Evolutionary conservation across 2,888 invertebrate species (phyloP).

Genomic region (Drosophila birchii): DNA sequence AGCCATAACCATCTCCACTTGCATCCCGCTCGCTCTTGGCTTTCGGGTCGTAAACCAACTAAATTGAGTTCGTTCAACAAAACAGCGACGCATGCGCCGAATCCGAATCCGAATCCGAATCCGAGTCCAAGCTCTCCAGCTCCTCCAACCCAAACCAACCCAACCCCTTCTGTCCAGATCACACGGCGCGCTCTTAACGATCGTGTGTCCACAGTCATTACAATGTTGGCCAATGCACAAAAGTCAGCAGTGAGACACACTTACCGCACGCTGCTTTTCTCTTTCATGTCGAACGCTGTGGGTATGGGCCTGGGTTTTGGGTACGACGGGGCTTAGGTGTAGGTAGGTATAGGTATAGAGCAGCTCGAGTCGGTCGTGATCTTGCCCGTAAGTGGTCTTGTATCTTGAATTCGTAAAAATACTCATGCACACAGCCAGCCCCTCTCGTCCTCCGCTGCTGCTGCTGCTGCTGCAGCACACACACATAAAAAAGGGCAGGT

Average conservation of each 20-base stretch:
- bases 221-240: conserved; percentile 81
- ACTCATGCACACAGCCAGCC: conserved; percentile 29
- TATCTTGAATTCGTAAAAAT: conserved; percentile 80
- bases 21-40: conserved; percentile 23
- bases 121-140: background rate
- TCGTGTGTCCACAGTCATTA: conserved; percentile 83
- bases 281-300: conserved; percentile 55
- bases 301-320: background rate
- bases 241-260: conserved; percentile 60
- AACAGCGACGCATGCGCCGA: conserved; percentile 75
- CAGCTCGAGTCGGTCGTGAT: conserved; percentile 80
- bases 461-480: conserved; percentile 48
- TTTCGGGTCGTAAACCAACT: conserved; percentile 71
- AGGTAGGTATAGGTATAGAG: background rate
- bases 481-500: conserved; percentile 84
- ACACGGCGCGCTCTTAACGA: conserved; percentile 75
- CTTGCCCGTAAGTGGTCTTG: conserved; percentile 84
- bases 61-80: conserved; percentile 81
- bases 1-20: conserved; percentile 21
- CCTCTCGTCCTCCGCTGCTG: conserved; percentile 14
- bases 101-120: conserved; percentile 11
- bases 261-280: conserved; percentile 80
- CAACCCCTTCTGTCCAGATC: conserved; percentile 51
- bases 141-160: background rate
- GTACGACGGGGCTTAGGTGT: background rate